Percentiles rank a stretch among this genome's conserved stretches.
Evolutionary conservation across 2,888 invertebrate genomes (phyloP).

Genomic region (Cantharis flavilabris): DNA sequence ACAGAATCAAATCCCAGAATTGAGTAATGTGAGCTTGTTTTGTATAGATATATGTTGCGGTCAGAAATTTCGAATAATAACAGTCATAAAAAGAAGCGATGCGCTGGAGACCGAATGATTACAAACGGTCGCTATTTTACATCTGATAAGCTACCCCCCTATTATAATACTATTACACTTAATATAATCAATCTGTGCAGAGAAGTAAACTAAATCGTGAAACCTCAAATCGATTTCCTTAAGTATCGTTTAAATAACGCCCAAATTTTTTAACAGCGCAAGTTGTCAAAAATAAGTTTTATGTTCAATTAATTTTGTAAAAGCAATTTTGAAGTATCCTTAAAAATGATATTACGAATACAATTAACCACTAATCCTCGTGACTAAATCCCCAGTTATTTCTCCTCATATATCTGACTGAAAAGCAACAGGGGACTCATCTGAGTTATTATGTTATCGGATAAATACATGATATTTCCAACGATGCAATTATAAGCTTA

Average conservation of each 20-base stretch:
- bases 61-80: constrained; percentile 29
- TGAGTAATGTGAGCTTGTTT: constrained; percentile 36
- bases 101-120: constrained; percentile 24
- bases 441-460: constrained; percentile 50
- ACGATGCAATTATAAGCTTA: constrained; percentile 19
- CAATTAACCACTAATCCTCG: constrained; percentile 52
- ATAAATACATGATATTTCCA: constrained; percentile 42
- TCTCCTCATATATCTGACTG: constrained; percentile 50
- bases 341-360: constrained; percentile 46
- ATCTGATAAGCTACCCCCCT: constrained; percentile 28
- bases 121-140: constrained; percentile 14
- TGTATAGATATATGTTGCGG: constrained; percentile 32
- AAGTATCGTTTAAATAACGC: not conserved
- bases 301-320: not conserved
- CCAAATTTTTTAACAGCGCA: not conserved
- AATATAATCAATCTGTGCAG: not conserved
- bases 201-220: not conserved
- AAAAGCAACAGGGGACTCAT: constrained; percentile 50
- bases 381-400: constrained; percentile 50
- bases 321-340: constrained; percentile 28
- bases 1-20: constrained; percentile 35
- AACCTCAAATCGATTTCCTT: not conserved
- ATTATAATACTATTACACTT: constrained; percentile 9
- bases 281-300: not conserved
- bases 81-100: constrained; percentile 29